These are phyloP conservation scores for Lamellibrachia columna DNA, from an alignment of 2,888 invertebrate genomes.

Conservation along the genomic window DNA sequence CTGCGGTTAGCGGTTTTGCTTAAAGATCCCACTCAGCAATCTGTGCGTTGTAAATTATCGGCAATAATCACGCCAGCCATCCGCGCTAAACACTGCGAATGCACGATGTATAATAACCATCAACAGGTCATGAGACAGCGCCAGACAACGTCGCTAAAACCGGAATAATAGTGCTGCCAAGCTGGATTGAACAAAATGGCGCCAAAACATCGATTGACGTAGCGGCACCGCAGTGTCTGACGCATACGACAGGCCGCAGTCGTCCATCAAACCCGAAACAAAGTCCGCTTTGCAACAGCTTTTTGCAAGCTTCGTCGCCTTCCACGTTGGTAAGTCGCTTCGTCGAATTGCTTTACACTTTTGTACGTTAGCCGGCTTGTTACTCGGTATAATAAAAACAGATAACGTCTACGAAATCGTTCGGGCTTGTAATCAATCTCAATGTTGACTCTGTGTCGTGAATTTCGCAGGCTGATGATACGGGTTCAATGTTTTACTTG, in stretches of 20 bases:
- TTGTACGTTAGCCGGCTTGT: background rate
- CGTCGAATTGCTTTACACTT: background rate
- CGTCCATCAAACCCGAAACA: background rate
- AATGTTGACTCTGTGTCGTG: too few species aligned
- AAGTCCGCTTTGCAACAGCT: background rate
- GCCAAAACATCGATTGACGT: background rate
- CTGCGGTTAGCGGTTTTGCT: too few species aligned
- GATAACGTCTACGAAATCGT: background rate
- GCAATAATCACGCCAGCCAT: background rate
- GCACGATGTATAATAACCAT: background rate
- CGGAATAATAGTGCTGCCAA: background rate
- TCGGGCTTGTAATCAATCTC: background rate
- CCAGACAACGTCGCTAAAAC: background rate
- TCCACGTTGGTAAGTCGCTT: background rate
- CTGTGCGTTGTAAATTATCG: background rate
- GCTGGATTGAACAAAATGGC: background rate
- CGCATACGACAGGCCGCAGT: background rate
- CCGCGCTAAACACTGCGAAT: background rate
- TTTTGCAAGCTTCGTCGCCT: background rate
- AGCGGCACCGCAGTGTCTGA: background rate
- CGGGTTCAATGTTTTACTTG: background rate
- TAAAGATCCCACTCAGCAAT: too few species aligned
- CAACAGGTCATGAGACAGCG: background rate
- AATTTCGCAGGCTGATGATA: too few species aligned
- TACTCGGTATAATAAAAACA: background rate